Percentiles rank a stretch among this genome's conserved stretches.
Conservation (phyloP, 2,888 invertebrate genomes). For the Mellilla xanthometata region DNA sequence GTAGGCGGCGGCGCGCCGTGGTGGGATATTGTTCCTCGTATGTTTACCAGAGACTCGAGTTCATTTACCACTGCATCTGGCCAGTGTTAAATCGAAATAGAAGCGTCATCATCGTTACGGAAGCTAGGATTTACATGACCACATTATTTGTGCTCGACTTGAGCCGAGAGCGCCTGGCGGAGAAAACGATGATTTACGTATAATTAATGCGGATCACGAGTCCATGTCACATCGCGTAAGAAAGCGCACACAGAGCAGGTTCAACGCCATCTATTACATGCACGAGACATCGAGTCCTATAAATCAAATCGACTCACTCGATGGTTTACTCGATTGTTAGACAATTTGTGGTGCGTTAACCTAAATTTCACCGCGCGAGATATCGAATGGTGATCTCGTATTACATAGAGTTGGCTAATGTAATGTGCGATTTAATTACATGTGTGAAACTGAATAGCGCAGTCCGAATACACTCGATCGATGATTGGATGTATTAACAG, state of each 20-base stretch:
- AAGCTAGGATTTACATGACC: conserved; percentile 32
- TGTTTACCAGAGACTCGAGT: conserved; percentile 41
- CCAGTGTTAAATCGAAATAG: conserved; percentile 43
- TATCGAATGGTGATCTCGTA: conserved; percentile 25
- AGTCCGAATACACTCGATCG: conserved; percentile 7
- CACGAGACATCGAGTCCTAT: conserved; percentile 34
- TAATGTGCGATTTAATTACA: conserved; percentile 21
- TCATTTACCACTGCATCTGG: conserved; percentile 50
- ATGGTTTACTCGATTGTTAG: conserved; percentile 7
- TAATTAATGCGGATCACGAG: conserved; percentile 10
- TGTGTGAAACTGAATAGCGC: conserved; percentile 21
- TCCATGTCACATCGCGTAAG: conserved; percentile 49
- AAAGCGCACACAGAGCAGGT: conserved; percentile 49
- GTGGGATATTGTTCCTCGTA: conserved; percentile 45
- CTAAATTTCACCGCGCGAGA: conserved; percentile 31
- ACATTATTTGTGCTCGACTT: conserved; percentile 8
- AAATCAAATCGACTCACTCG: conserved; percentile 25
- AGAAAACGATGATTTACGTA: conserved; percentile 9
- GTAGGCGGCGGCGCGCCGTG: conserved; percentile 38
- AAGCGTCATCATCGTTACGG: conserved; percentile 33
- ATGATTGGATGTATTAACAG: conserved; percentile 7
- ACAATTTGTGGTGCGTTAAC: conserved; percentile 34
- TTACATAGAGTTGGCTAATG: conserved; percentile 19
- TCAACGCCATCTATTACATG: conserved; percentile 34
- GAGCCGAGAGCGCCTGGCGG: conserved; percentile 10